A percentile compares a stretch with the other conserved stretches of the same genome.
Evolutionary conservation across 2,888 invertebrate genomes (phyloP).

Genomic region (Callinectes sapidus): DNA sequence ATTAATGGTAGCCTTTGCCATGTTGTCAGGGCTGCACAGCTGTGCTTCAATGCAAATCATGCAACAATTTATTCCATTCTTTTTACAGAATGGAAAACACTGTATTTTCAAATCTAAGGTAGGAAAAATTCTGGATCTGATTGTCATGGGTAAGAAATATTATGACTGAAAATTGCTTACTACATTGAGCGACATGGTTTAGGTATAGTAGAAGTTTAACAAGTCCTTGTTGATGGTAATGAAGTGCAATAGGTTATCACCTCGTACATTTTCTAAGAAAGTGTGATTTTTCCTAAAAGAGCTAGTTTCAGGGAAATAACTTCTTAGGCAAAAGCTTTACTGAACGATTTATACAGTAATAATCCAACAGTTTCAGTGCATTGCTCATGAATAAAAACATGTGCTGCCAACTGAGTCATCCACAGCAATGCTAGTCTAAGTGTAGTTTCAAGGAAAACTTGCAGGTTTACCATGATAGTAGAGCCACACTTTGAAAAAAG

Average conservation of each 20-base stretch:
- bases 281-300: neutral
- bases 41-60: neutral
- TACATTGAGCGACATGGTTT: neutral
- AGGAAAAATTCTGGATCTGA: neutral
- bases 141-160: neutral
- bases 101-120: neutral
- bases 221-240: slow-evolving; percentile 7
- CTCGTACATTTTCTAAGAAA: neutral
- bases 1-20: neutral
- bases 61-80: neutral
- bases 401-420: neutral
- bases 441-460: neutral
- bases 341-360: neutral
- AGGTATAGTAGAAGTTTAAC: neutral
- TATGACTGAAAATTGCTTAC: neutral
- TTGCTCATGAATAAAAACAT: neutral
- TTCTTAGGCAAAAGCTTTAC: neutral
- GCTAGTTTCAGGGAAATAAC: neutral
- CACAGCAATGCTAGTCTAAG: neutral
- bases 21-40: neutral
- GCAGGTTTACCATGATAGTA: neutral
- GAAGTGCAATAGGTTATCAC: slow-evolving; percentile 8
- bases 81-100: neutral
- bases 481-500: neutral
- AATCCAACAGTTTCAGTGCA: neutral